A percentile compares a stretch with the other conserved stretches of the same genome.
phyloP scores from a whole-genome alignment of 2,113 vertebrate genomes.

The Gopherus flavomarginatus region DNA sequence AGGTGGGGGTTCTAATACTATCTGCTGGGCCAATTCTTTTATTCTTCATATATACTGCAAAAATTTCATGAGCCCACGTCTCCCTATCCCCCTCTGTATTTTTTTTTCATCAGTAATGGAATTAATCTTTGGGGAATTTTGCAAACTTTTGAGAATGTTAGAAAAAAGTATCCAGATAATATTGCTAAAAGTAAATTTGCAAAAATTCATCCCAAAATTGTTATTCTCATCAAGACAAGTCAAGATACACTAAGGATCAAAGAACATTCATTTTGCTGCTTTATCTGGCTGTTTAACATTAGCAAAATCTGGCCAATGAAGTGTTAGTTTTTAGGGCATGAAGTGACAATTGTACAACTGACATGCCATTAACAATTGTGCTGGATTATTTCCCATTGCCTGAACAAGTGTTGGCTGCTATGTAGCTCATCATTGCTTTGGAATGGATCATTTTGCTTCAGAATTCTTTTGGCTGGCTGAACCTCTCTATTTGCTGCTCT shows the following conservation, averaged over 20 bases:
- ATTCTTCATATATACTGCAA: neutral
- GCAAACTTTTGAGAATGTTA: neutral
- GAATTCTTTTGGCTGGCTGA: constrained; percentile 20
- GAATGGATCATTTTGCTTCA: constrained; percentile 33
- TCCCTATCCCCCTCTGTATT: neutral
- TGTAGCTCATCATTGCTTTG: constrained; percentile 2
- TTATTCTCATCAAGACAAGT: neutral
- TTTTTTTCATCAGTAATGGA: neutral
- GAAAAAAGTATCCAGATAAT: neutral
- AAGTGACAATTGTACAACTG: constrained; percentile 15
- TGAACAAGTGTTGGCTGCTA: constrained; percentile 31
- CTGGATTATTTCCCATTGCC: constrained; percentile 27
- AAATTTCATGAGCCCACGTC: neutral
- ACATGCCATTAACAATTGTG: constrained; percentile 2
- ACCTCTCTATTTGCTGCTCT: neutral
- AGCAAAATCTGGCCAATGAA: constrained; percentile 5
- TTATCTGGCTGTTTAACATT: constrained; percentile 1
- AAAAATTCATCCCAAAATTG: neutral
- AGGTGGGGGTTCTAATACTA: neutral
- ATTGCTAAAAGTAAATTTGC: neutral
- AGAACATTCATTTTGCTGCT: neutral
- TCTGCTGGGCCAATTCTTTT: neutral
- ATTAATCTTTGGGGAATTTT: neutral
- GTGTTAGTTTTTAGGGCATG: constrained; percentile 28
- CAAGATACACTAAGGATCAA: neutral